Base-by-base conservation (phyloP, 2,797 vertebrate genomes). In the Champsocephalus gunnari region DNA sequence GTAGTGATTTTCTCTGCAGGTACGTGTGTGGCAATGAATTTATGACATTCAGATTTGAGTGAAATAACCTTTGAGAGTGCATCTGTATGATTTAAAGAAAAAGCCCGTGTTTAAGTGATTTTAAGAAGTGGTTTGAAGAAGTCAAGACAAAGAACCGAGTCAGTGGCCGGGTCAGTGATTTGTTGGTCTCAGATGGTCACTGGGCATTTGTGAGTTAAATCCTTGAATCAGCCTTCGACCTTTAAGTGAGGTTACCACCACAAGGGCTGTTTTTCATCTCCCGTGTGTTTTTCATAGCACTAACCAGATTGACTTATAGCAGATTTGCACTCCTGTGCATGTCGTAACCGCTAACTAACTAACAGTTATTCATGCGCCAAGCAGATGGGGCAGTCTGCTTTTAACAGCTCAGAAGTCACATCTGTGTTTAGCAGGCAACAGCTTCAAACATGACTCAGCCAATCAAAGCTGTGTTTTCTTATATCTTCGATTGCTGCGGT, bases 241-340 rank as follows among this genome's bases (percentile, higher is more conserved):
- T 89, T 76, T 87, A 59, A 0, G n/a, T 41, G 71, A 88, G 86
- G 84, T 92, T 88, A 89, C 88, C 75, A 75, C 84, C 82, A 86
- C 85, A 84, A 72, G 77, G 76, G 47, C 85, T 87, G 83, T 85
- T 89, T 88, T 89, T 86, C 84, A 81, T 87, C 81, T 84, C 82
- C 85, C 79, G 57, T 74, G 83, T 91, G 87, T 91, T 88, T 89
- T 86, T 85, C 80, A 87, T 81, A 80, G 75, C 75, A 17, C 81
- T 88, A 91, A 91, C 86, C 87, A 88, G 89, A 88, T 85, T 89
- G 89, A 91, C 89, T 92, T 91, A 88, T 63, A 80, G 89, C 83
- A 86, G 86, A 89, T 89, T 92, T 90, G 80, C 84, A 79, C 89
- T 85, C 82, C 81, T 76, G 81, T 82, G 83, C 80, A 59, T 70